Evolutionary conservation across 2,113 vertebrate species (phyloP).

Genomic region (Pedetes capensis): DNA sequence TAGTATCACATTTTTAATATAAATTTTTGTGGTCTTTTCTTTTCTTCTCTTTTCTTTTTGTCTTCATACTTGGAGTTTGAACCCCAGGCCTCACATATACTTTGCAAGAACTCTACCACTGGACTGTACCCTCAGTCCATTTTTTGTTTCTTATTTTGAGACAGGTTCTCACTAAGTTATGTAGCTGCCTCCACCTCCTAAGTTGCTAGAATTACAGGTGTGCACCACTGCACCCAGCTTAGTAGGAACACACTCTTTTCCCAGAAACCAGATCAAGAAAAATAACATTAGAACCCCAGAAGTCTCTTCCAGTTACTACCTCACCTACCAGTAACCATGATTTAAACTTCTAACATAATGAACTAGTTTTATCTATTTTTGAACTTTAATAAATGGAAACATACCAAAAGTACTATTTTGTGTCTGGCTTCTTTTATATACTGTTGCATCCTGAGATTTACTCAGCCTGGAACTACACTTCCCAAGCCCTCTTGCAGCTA

Average conservation of each 20-base stretch:
- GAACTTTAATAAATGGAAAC: not conserved
- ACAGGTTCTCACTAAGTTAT: no score
- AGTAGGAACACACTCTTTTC: not conserved
- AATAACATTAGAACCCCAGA: not conserved
- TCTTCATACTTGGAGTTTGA: no score
- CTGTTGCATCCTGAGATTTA: not conserved
- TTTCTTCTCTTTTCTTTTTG: no score
- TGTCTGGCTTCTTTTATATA: not conserved
- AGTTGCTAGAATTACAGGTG: no score
- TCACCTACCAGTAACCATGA: not conserved
- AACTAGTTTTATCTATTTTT: not conserved
- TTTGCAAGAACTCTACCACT: no score
- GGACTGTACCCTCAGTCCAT: no score
- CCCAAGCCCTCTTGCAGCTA: not conserved
- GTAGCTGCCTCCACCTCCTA: no score
- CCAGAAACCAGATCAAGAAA: constrained; percentile 12
- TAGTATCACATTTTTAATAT: not conserved
- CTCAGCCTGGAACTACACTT: not conserved
- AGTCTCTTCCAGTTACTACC: not conserved
- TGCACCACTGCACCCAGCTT: no score
- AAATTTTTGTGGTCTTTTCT: no score
- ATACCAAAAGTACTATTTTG: not conserved
- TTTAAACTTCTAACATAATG: not conserved
- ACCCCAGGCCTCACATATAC: no score
- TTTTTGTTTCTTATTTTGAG: no score